A percentile compares a stretch with the other conserved stretches of the same genome.
phyloP scores from a whole-genome alignment of 2,113 vertebrate species.

The Chaenocephalus aceratus region DNA sequence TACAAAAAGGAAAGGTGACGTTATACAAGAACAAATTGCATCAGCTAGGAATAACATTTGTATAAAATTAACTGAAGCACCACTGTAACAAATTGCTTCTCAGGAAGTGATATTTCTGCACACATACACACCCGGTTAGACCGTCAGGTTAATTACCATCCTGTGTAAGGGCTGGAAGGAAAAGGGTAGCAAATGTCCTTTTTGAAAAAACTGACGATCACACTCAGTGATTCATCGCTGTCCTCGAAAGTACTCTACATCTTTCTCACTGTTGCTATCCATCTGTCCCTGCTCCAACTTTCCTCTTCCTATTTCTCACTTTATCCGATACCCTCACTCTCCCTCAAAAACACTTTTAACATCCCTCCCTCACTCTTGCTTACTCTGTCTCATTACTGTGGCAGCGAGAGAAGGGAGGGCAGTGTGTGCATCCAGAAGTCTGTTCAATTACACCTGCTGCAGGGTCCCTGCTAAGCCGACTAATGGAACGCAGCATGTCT shows the following conservation, averaged over 20 bases:
- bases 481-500: conserved; percentile 86
- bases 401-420: conserved; percentile 60
- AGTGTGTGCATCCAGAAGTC: conserved; percentile 80
- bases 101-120: conserved; percentile 40
- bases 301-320: conserved; percentile 64
- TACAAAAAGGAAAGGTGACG: conserved; percentile 32
- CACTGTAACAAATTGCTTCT: conserved; percentile 55
- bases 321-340: conserved; percentile 57
- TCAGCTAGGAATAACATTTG: not conserved
- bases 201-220: conserved; percentile 51
- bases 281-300: conserved; percentile 67
- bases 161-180: conserved; percentile 40
- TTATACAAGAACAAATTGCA: not conserved
- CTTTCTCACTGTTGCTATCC: conserved; percentile 57
- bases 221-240: conserved; percentile 68
- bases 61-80: not conserved
- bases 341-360: conserved; percentile 69
- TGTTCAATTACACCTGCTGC: conserved; percentile 88
- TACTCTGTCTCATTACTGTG: conserved; percentile 79
- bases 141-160: conserved; percentile 74
- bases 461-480: conserved; percentile 82
- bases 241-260: conserved; percentile 32
- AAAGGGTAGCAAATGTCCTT: conserved; percentile 36
- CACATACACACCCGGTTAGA: conserved; percentile 34
- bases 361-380: conserved; percentile 62